A percentile compares a stretch with the other conserved stretches of the same genome.
Conservation (phyloP, 1,140 invertebrate genomes). For the Lepeophtheirus salmonis region DNA sequence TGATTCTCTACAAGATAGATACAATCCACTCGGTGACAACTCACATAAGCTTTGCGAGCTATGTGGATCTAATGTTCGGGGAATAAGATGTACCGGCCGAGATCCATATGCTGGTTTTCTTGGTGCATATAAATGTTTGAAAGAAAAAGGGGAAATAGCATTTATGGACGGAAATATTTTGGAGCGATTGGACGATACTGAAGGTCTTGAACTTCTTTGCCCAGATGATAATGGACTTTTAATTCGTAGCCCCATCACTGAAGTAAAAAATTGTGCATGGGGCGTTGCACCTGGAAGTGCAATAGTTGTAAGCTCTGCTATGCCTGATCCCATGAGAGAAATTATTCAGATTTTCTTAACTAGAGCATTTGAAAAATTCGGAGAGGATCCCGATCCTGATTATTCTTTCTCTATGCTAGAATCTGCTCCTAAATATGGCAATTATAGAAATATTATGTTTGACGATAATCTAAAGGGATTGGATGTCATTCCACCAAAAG, state of each 20-base stretch:
- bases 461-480: constrained; percentile 23
- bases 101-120: constrained; percentile 79
- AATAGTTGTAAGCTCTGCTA: constrained; percentile 62
- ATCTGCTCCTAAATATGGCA: constrained; percentile 43
- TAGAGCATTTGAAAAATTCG: constrained; percentile 1
- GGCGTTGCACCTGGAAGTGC: constrained; percentile 66
- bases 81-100: constrained; percentile 54
- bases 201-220: constrained; percentile 65
- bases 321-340: constrained; percentile 36
- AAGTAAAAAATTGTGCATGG: constrained; percentile 66
- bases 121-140: constrained; percentile 67
- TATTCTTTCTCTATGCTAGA: constrained; percentile 49
- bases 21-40: constrained; percentile 41
- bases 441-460: constrained; percentile 30
- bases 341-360: constrained; percentile 34
- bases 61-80: constrained; percentile 55
- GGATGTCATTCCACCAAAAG: constrained; percentile 19
- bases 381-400: background rate
- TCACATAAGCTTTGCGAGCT: constrained; percentile 58
- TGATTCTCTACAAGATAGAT: constrained; percentile 44
- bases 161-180: constrained; percentile 77
- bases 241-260: constrained; percentile 40
- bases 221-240: constrained; percentile 23
- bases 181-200: constrained; percentile 36
- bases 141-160: constrained; percentile 70